Percentiles rank a stretch among this genome's conserved stretches.
phyloP scores from a whole-genome alignment of 2,797 vertebrate genomes.

The Myotis planiceps region DNA sequence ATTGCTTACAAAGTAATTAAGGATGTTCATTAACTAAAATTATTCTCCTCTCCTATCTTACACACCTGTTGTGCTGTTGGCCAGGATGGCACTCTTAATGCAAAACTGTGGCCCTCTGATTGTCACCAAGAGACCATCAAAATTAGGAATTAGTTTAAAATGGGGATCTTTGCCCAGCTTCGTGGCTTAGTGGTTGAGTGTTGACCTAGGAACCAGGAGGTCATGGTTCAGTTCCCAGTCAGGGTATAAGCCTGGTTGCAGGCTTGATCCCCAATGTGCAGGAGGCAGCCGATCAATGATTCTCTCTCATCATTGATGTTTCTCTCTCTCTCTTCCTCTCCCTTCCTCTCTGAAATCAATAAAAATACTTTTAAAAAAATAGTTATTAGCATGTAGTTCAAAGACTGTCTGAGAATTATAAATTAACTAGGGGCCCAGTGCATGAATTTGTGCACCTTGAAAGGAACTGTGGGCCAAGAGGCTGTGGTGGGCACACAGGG shows the following conservation, averaged over 20 bases:
- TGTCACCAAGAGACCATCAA: not conserved
- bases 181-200: not conserved
- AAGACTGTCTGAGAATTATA: not conserved
- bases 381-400: not conserved
- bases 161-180: not conserved
- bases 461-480: too few relatives aligned
- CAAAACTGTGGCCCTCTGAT: not conserved
- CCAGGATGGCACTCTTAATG: not conserved
- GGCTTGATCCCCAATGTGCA: not conserved
- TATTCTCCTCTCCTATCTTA: not conserved
- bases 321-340: not conserved
- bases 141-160: not conserved
- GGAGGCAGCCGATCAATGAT: not conserved
- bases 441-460: too few relatives aligned
- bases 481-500: too few relatives aligned
- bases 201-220: not conserved
- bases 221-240: not conserved
- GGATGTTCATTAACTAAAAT: not conserved
- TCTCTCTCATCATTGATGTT: not conserved
- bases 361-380: not conserved
- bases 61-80: not conserved
- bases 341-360: not conserved
- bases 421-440: not conserved
- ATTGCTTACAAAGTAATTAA: slow-evolving; percentile 19
- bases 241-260: not conserved